Conservation (phyloP, 2,797 vertebrate species). For the Antrozous pallidus region DNA sequence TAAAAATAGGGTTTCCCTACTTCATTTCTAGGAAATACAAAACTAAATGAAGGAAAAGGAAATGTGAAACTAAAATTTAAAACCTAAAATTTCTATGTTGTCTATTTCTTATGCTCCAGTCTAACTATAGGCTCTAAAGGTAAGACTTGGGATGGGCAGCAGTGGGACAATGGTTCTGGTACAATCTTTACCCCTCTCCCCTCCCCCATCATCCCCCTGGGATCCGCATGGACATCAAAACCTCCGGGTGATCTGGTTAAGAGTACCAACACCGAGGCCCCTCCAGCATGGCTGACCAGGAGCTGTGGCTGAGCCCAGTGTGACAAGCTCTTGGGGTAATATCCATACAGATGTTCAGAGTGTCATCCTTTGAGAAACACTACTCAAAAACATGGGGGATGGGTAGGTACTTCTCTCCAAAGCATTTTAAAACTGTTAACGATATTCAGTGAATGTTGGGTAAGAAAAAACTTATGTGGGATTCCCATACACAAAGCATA, state of each 20-base stretch:
- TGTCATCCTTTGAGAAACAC: neutral
- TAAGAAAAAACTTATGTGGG: neutral
- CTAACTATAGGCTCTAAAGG: neutral
- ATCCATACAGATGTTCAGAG: neutral
- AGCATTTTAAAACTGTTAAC: neutral
- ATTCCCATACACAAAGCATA: neutral
- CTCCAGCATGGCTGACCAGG: rapidly evolving
- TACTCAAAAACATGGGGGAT: neutral
- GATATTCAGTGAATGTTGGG: neutral
- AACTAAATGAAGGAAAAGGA: neutral
- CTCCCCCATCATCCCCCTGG: neutral
- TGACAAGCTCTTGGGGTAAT: neutral
- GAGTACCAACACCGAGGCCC: neutral
- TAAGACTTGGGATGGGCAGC: neutral
- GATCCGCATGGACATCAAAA: neutral
- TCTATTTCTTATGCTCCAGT: neutral
- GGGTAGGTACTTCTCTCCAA: neutral
- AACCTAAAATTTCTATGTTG: neutral
- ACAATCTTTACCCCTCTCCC: neutral
- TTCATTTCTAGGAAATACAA: neutral
- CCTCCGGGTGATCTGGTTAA: neutral
- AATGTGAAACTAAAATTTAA: neutral
- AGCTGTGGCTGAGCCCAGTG: neutral
- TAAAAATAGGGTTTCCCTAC: neutral
- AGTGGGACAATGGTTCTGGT: rapidly evolving